phyloP scores from a whole-genome alignment of 2,797 vertebrate species.

The Babyrousa celebensis region DNA sequence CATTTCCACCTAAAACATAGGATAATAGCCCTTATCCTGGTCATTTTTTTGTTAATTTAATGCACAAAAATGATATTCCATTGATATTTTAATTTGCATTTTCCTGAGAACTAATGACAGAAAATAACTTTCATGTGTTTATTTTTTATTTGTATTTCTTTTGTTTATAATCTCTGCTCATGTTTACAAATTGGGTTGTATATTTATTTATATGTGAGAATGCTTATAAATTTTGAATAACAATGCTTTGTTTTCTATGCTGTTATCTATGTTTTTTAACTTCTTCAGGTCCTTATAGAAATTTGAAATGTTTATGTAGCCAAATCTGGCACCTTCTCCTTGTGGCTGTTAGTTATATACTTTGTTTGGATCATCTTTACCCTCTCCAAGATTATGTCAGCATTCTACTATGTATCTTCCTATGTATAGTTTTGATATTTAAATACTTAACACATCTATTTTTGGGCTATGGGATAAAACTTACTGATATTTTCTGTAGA shows the following conservation, averaged over 20 bases:
- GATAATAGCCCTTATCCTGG: background rate
- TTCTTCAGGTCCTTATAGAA: background rate
- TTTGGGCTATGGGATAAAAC: background rate
- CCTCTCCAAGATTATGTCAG: background rate
- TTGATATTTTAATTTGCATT: slow-evolving; percentile 30
- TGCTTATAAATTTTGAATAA: slow-evolving; percentile 23
- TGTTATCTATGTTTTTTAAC: slow-evolving; percentile 32
- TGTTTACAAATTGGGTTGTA: slow-evolving; percentile 32
- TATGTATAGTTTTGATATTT: slow-evolving; percentile 6
- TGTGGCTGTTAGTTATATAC: slow-evolving; percentile 10
- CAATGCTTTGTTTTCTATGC: slow-evolving; percentile 15
- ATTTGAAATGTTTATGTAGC: slow-evolving; percentile 21
- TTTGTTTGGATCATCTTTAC: slow-evolving; percentile 26
- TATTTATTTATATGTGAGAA: slow-evolving; percentile 16
- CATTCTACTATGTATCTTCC: slow-evolving; percentile 43
- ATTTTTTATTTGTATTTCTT: slow-evolving; percentile 37
- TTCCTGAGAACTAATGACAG: slow-evolving; percentile 22
- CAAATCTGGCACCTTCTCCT: slow-evolving; percentile 14
- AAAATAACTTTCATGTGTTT: slow-evolving; percentile 26
- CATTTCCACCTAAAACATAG: background rate
- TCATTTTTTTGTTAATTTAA: slow-evolving; percentile 59
- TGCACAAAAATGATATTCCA: slow-evolving; percentile 7
- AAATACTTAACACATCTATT: background rate
- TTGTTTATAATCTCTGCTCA: background rate
- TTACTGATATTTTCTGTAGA: slow-evolving; percentile 1